Evolutionary conservation across 2,113 vertebrate species (phyloP).

Genomic region (Cynoglossus semilaevis): DNA sequence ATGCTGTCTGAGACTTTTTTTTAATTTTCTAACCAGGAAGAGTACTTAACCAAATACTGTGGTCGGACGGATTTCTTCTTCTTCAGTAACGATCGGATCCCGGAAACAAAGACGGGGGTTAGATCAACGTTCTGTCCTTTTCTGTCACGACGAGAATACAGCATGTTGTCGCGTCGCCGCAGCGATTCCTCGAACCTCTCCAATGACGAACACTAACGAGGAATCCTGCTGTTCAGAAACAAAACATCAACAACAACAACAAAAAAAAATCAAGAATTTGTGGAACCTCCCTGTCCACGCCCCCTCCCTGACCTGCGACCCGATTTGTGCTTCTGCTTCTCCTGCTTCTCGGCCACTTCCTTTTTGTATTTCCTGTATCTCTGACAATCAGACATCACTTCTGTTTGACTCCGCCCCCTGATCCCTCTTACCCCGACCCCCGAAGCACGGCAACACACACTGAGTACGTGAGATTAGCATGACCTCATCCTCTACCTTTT

Average conservation of each 20-base stretch:
- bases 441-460: conserved; percentile 50
- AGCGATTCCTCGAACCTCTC: conserved; percentile 50
- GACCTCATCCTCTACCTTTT: conserved; percentile 48
- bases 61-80: conserved; percentile 65
- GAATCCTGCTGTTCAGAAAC: conserved; percentile 54
- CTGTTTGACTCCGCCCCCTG: conserved; percentile 58
- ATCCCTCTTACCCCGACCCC: no score
- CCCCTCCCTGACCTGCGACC: conserved; percentile 46
- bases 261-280: no score
- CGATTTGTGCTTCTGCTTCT: conserved; percentile 56
- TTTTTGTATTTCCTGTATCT: conserved; percentile 60
- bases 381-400: conserved; percentile 71
- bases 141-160: conserved; percentile 56
- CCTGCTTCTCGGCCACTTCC: conserved; percentile 44
- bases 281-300: conserved; percentile 35
- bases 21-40: conserved; percentile 47
- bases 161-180: conserved; percentile 59
- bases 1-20: conserved; percentile 55
- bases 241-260: conserved; percentile 19
- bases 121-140: conserved; percentile 31
- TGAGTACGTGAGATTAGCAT: conserved; percentile 50
- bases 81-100: conserved; percentile 46
- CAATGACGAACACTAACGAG: conserved; percentile 66
- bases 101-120: conserved; percentile 36
- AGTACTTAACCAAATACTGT: conserved; percentile 69